phyloP scores from a whole-genome alignment of 2,113 vertebrate genomes.

The Microtus montanus region DNA sequence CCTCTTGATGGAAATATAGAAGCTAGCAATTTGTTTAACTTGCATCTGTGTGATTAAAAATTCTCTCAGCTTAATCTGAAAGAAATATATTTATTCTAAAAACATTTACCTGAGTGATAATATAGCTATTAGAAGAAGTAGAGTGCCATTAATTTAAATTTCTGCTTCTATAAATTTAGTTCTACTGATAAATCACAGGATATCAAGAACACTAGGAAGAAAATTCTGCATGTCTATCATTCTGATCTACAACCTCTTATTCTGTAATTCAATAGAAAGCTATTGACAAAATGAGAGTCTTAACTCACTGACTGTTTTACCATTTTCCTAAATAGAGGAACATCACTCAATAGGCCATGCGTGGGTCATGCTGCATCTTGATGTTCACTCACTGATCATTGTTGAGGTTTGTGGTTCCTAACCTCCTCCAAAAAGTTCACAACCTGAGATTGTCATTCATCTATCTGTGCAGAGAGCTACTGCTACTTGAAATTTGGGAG shows the following conservation, averaged over 20 bases:
- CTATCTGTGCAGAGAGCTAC: neutral
- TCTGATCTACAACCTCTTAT: neutral
- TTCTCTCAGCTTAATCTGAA: neutral
- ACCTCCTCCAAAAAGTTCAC: neutral
- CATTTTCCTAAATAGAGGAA: conserved; percentile 2
- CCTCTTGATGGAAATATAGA: neutral
- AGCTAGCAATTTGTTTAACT: neutral
- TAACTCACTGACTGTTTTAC: neutral
- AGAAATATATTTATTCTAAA: neutral
- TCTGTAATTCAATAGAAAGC: conserved; percentile 45
- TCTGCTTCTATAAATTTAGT: neutral
- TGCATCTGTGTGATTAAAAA: neutral
- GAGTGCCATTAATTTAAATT: neutral
- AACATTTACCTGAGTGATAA: neutral
- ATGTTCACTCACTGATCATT: neutral
- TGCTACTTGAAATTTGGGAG: neutral
- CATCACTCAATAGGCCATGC: neutral
- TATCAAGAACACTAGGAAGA: conserved; percentile 1
- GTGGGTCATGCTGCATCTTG: neutral
- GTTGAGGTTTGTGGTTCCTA: neutral
- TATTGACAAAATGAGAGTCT: neutral
- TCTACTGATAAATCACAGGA: conserved; percentile 10
- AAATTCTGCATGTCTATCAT: neutral
- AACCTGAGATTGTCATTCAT: neutral
- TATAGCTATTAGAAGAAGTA: neutral